A percentile compares a stretch with the other conserved stretches of the same genome.
phyloP scores from a whole-genome alignment of 2,888 invertebrate genomes.

The Gandaritis pyraliata region DNA sequence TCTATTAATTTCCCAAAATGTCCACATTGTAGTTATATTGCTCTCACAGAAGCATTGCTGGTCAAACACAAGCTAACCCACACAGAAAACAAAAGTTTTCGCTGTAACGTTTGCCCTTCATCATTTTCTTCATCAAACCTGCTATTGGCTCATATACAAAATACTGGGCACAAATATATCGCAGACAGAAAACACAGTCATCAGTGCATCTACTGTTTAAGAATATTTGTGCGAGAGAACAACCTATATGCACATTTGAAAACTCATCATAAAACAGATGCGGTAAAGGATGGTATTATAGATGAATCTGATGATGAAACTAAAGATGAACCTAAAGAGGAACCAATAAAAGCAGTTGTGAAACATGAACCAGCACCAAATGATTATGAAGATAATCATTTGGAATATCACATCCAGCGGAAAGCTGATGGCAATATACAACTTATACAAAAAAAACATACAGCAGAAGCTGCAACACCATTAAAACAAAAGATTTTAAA shows the following conservation, averaged over 20 bases:
- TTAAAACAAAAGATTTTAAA: constrained; percentile 74
- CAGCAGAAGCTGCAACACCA: constrained; percentile 44
- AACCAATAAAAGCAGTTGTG: constrained; percentile 38
- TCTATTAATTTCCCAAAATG: constrained; percentile 91
- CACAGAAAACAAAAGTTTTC: constrained; percentile 64
- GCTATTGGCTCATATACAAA: constrained; percentile 81
- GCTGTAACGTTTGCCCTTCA: constrained; percentile 83
- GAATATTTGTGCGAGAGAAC: constrained; percentile 87
- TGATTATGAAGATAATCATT: constrained; percentile 63
- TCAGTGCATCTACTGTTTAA: constrained; percentile 90
- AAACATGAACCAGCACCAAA: constrained; percentile 64
- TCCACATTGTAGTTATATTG: constrained; percentile 89
- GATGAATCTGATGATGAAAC: constrained; percentile 82
- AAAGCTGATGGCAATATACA: constrained; percentile 80
- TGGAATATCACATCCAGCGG: constrained; percentile 67
- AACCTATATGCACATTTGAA: constrained; percentile 90
- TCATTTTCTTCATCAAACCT: constrained; percentile 73
- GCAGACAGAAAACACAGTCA: constrained; percentile 74
- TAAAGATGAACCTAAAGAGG: constrained; percentile 43
- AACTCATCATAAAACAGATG: constrained; percentile 86
- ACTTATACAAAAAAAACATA: constrained; percentile 65
- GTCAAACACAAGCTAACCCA: constrained; percentile 89
- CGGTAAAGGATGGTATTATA: constrained; percentile 87
- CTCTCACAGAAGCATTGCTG: constrained; percentile 88
- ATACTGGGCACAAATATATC: constrained; percentile 81